These are phyloP conservation scores for Littorina saxatilis DNA, from an alignment of 1,140 invertebrate species.

Conservation along the genomic window DNA sequence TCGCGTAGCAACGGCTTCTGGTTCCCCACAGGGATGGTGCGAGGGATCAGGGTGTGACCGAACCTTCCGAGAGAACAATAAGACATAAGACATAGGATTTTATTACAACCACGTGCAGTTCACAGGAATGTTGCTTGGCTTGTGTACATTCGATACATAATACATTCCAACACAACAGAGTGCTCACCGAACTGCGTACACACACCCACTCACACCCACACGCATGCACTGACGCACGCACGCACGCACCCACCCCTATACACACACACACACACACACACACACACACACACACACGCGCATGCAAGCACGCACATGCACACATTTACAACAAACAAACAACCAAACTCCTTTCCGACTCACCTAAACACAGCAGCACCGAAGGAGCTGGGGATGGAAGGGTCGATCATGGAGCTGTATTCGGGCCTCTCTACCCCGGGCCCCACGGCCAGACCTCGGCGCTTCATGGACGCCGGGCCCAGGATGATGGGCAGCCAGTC, in stretches of 20 bases:
- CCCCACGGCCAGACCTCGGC: background rate
- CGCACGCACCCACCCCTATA: background rate
- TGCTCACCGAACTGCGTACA: background rate
- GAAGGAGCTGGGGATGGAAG: constrained; percentile 76
- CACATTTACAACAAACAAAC: background rate
- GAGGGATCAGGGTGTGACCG: constrained; percentile 39
- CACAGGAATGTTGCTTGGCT: no score
- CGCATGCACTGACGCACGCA: no score
- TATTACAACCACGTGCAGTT: no score
- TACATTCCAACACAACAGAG: no score
- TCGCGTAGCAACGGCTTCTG: constrained; percentile 9
- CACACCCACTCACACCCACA: no score
- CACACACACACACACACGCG: background rate
- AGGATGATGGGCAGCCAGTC: constrained; percentile 44
- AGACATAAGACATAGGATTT: background rate
- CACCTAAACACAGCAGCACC: constrained; percentile 31
- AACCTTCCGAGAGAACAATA: background rate
- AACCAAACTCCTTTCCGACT: no score
- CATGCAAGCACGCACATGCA: background rate
- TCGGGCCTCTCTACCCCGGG: background rate
- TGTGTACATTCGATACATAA: no score
- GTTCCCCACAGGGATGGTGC: constrained; percentile 10
- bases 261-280: constrained; percentile 9
- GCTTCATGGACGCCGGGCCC: background rate
- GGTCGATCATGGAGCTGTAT: constrained; percentile 87